Conservation (phyloP, 2,113 vertebrate genomes). For the Malurus elegans region DNA sequence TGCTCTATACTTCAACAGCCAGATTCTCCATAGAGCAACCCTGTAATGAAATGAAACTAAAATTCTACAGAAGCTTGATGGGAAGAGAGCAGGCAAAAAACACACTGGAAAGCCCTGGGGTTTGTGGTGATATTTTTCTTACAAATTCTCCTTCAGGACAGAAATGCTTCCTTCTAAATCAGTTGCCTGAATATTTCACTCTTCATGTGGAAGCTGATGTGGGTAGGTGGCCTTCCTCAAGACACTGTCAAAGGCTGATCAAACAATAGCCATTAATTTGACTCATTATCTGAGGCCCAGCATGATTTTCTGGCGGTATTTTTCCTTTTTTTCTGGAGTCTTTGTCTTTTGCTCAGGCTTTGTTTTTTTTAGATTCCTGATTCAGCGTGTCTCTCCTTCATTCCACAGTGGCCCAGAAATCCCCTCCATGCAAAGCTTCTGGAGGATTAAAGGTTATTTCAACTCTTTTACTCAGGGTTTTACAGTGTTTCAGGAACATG, state of each 20-base stretch:
- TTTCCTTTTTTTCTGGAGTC: background rate
- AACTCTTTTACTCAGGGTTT: background rate
- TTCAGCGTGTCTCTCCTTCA: background rate
- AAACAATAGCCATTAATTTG: background rate
- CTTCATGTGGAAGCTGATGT: background rate
- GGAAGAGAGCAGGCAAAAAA: background rate
- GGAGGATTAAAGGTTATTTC: background rate
- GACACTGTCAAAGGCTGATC: background rate
- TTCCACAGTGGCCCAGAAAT: background rate
- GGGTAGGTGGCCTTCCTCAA: background rate
- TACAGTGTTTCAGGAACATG: background rate
- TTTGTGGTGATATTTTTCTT: background rate
- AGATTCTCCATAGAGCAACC: background rate
- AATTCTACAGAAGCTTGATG: background rate
- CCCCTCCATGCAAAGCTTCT: background rate
- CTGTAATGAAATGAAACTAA: background rate
- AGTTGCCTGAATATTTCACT: background rate
- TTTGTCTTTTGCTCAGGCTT: background rate
- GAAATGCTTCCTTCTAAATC: background rate
- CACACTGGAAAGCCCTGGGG: background rate
- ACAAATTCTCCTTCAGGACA: background rate
- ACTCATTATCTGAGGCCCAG: background rate
- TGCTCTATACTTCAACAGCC: background rate
- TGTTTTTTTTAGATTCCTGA: background rate
- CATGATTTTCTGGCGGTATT: accelerated